Evolutionary conservation across 2,888 invertebrate species (phyloP).

Genomic region (Brachyptera putata): DNA sequence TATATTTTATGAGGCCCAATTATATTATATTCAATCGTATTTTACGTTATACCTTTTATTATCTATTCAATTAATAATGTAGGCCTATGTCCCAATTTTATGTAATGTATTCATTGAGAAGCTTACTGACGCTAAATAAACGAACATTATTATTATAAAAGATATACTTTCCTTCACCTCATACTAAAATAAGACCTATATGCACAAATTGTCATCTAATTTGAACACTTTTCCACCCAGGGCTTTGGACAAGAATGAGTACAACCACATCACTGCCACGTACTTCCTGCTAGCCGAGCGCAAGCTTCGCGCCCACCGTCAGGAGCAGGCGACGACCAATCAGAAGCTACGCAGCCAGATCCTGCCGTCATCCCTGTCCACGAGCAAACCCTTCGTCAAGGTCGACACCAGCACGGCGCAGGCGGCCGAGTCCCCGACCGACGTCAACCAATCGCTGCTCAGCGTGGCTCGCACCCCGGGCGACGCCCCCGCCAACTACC

Average conservation of each 20-base stretch:
- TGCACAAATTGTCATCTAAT: too few species aligned
- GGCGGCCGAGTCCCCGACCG: conserved; percentile 39
- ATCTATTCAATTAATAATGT: too few species aligned
- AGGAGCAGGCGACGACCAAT: conserved; percentile 50
- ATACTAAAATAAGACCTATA: too few species aligned
- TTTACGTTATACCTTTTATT: too few species aligned
- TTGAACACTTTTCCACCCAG: too few species aligned
- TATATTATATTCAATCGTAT: too few species aligned
- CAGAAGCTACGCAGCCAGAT: conserved; percentile 42
- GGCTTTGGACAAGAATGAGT: conserved; percentile 90
- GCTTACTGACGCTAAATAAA: too few species aligned
- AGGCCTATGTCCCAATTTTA: too few species aligned
- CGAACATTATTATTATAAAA: too few species aligned
- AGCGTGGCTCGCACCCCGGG: conserved; percentile 65
- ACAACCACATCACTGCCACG: conserved; percentile 97
- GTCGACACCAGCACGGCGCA: conserved; percentile 39
- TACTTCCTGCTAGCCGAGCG: conserved; percentile 95
- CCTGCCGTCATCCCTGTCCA: neutral
- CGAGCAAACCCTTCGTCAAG: conserved; percentile 37
- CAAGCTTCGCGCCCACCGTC: conserved; percentile 74
- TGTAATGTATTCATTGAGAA: too few species aligned
- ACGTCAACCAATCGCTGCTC: conserved; percentile 43
- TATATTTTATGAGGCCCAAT: too few species aligned
- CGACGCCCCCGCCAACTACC: conserved; percentile 48
- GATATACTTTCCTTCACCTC: too few species aligned